Conservation (phyloP, 2,113 vertebrate genomes). For the Piprites chloris region DNA sequence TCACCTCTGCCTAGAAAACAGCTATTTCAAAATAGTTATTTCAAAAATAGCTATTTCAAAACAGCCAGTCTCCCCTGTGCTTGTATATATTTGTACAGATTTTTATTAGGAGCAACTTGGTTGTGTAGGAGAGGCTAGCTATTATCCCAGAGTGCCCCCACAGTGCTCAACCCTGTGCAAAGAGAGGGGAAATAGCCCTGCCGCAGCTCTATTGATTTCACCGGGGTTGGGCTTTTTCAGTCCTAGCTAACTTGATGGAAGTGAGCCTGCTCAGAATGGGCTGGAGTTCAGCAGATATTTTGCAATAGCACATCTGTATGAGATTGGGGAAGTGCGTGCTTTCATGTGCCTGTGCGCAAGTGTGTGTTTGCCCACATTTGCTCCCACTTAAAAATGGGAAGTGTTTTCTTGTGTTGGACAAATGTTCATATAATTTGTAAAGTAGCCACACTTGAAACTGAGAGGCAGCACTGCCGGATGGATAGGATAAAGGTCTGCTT, state of each 20-base stretch:
- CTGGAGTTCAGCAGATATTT: neutral
- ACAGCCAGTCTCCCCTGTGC: neutral
- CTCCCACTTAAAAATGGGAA: neutral
- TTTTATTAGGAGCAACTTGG: neutral
- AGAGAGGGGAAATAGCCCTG: neutral
- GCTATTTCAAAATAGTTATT: constrained; percentile 32
- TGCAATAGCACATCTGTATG: neutral
- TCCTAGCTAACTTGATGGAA: neutral
- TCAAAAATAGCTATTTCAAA: constrained; percentile 45
- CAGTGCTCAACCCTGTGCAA: neutral
- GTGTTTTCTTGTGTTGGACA: neutral
- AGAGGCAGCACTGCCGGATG: neutral
- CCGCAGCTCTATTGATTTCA: neutral
- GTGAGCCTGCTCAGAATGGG: neutral
- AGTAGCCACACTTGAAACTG: accelerated
- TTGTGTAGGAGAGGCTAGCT: neutral
- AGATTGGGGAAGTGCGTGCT: accelerated
- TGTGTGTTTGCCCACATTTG: neutral
- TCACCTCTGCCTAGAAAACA: constrained; percentile 45
- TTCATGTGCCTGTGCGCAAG: accelerated
- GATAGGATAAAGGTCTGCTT: neutral
- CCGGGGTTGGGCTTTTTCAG: neutral
- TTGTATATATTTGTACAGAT: neutral
- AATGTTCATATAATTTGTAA: accelerated
- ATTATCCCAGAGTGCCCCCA: neutral